A percentile compares a stretch with the other conserved stretches of the same genome.
phyloP scores from a whole-genome alignment of 2,888 invertebrate genomes.

The Monochamus alternatus region DNA sequence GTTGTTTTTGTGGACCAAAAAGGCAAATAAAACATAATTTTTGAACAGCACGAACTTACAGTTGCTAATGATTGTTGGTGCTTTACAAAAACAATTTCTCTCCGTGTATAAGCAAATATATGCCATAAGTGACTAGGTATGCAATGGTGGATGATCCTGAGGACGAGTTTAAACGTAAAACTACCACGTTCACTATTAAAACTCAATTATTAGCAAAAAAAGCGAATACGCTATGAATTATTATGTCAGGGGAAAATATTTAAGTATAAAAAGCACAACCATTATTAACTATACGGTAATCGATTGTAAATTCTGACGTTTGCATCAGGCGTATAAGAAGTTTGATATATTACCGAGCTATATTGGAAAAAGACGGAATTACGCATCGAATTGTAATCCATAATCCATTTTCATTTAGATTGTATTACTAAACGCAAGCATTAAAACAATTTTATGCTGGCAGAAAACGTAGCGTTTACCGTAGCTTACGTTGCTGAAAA shows the following conservation, averaged over 20 bases:
- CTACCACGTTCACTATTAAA: background rate
- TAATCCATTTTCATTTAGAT: constrained; percentile 6
- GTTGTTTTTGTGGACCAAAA: too few species aligned
- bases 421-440: background rate
- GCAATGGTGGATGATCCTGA: background rate
- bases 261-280: background rate
- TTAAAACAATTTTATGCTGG: background rate
- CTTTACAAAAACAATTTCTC: background rate
- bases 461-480: background rate
- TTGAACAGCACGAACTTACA: too few species aligned
- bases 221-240: background rate
- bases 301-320: background rate
- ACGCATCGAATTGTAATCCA: background rate
- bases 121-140: too few species aligned
- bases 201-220: background rate
- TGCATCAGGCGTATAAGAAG: background rate
- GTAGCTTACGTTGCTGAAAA: too few species aligned
- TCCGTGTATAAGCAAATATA: background rate
- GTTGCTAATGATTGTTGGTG: background rate
- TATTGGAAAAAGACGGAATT: background rate
- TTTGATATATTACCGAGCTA: constrained; percentile 4
- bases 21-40: too few species aligned
- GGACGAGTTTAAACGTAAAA: background rate
- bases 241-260: background rate
- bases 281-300: constrained; percentile 5